These are phyloP conservation scores for Bos javanicus DNA, from an alignment of 2,113 vertebrate genomes.

Conservation along the genomic window DNA sequence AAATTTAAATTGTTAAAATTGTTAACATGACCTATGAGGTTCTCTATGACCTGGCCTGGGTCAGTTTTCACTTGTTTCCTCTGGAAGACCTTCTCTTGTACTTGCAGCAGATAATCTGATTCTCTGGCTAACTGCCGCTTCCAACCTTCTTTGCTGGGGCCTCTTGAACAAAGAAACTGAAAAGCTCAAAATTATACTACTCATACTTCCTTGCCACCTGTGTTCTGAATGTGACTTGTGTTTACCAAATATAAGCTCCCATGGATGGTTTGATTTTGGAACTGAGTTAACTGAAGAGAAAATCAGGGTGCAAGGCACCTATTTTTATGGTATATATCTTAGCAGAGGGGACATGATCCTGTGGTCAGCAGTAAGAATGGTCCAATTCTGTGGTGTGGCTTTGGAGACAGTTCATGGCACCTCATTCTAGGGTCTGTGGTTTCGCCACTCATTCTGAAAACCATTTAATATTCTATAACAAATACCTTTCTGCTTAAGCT, in stretches of 20 bases:
- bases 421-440: not conserved
- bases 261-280: not conserved
- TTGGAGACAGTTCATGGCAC: not conserved
- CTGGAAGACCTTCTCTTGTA: not conserved
- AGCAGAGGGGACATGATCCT: not conserved
- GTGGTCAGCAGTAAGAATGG: not conserved
- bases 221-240: not conserved
- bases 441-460: not conserved
- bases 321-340: not conserved
- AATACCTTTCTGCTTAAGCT: not conserved
- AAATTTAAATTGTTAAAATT: not conserved
- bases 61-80: not conserved
- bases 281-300: not conserved
- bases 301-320: not conserved
- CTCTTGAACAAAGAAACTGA: not conserved
- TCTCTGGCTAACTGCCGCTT: not conserved
- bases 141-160: not conserved
- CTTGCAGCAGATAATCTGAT: fast-evolving
- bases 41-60: not conserved
- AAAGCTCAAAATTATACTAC: not conserved
- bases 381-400: not conserved
- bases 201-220: not conserved
- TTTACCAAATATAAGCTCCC: not conserved
- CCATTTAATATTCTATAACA: not conserved
- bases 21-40: not conserved